A percentile compares a stretch with the other conserved stretches of the same genome.
Evolutionary conservation across 2,113 vertebrate species (phyloP).

Genomic region (Solea senegalensis): DNA sequence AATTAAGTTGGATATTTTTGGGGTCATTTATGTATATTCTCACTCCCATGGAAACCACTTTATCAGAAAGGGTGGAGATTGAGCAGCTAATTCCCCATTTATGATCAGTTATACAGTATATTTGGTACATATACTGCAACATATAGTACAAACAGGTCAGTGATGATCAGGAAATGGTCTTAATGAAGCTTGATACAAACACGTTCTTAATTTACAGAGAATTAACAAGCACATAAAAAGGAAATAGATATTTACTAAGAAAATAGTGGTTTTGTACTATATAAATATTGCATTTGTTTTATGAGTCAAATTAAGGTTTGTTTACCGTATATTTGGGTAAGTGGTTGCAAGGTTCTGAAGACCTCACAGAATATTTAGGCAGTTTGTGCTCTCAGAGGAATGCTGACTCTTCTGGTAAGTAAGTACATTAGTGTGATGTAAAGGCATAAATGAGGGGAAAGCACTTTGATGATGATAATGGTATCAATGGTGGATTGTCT

Average conservation of each 20-base stretch:
- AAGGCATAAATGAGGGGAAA: background rate
- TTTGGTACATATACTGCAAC: too few relatives aligned
- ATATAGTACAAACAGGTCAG: too few relatives aligned
- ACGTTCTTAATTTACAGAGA: constrained; percentile 6
- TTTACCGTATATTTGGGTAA: constrained; percentile 1
- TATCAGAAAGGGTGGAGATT: background rate
- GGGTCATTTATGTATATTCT: background rate
- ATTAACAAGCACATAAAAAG: constrained; percentile 10
- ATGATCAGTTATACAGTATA: too few relatives aligned
- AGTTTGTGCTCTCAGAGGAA: constrained; percentile 36
- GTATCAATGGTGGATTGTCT: constrained; percentile 17
- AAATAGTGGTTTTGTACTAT: constrained; percentile 28
- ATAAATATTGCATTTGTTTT: constrained; percentile 9
- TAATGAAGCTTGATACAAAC: constrained; percentile 5
- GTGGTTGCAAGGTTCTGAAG: background rate
- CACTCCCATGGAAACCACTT: background rate
- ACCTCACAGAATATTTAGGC: constrained; percentile 2
- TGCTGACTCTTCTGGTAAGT: background rate
- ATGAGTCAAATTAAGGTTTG: constrained; percentile 23
- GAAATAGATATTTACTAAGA: constrained; percentile 18
- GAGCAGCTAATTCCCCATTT: too few relatives aligned
- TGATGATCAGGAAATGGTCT: background rate
- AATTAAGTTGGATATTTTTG: background rate
- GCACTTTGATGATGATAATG: background rate
- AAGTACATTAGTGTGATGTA: too few relatives aligned